Evolutionary conservation across 37 sponge, comb jelly and placozoan genomes (phyloP).

Genomic region (Ianthella basta): DNA sequence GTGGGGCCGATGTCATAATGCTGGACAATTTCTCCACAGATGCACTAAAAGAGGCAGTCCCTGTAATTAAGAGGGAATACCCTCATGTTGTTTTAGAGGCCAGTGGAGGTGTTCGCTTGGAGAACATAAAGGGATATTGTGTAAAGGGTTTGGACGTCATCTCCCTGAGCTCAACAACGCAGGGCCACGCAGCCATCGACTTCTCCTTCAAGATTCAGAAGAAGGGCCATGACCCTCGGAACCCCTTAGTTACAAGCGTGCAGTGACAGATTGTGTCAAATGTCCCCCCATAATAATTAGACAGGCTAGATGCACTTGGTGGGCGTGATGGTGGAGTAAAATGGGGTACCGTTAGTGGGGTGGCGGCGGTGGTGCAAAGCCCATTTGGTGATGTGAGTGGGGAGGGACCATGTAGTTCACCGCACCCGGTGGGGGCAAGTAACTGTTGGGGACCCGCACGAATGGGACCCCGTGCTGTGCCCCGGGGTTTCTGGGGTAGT

Average conservation of each 20-base stretch:
- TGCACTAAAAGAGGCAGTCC: constrained; percentile 65
- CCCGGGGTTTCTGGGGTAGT: too few species aligned
- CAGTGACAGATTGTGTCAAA: constrained; percentile 18
- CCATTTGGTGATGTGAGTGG: too few species aligned
- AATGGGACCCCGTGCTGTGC: too few species aligned
- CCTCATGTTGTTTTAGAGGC: constrained; percentile 86
- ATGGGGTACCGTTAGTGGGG: background rate
- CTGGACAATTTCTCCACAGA: constrained; percentile 89
- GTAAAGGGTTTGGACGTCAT: constrained; percentile 81
- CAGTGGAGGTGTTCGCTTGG: constrained; percentile 86
- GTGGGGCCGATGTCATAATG: constrained; percentile 94
- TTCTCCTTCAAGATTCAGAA: constrained; percentile 90
- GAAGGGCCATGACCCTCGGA: constrained; percentile 75
- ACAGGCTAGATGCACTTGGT: background rate
- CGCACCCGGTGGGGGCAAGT: too few species aligned
- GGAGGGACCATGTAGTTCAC: too few species aligned
- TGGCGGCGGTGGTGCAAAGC: background rate
- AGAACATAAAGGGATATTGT: constrained; percentile 74
- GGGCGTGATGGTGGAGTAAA: background rate
- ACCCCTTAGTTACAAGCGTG: constrained; percentile 66
- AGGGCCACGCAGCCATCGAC: constrained; percentile 86
- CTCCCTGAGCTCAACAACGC: constrained; percentile 85
- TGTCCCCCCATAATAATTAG: too few species aligned
- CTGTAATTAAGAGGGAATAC: constrained; percentile 60
- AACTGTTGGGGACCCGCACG: too few species aligned